A percentile compares a stretch with the other conserved stretches of the same genome.
Conservation (phyloP, 2,113 vertebrate genomes). For the Mus musculus region DNA sequence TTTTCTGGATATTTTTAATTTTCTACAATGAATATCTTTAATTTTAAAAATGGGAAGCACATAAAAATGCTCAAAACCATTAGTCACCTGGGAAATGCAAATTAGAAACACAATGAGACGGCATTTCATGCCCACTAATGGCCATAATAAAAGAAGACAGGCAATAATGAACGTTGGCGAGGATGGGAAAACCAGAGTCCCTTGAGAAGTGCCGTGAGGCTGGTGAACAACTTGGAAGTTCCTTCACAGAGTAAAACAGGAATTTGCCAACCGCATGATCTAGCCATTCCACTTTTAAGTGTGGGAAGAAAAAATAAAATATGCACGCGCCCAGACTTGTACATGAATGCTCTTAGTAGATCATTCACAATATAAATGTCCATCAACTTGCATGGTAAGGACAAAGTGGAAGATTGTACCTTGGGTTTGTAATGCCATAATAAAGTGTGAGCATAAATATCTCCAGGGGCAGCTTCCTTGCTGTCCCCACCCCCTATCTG, state of each 20-base stretch:
- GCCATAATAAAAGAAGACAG: conserved; percentile 1
- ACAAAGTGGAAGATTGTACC: background rate
- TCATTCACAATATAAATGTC: background rate
- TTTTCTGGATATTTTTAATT: conserved; percentile 25
- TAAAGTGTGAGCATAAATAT: background rate
- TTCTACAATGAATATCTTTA: conserved; percentile 46
- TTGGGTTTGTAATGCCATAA: background rate
- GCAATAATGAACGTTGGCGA: conserved; percentile 13
- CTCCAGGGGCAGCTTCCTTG: background rate
- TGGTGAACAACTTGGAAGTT: background rate
- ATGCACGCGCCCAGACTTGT: background rate
- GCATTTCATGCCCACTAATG: conserved; percentile 27
- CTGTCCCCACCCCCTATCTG: too few relatives aligned
- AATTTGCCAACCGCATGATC: background rate
- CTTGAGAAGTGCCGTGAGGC: background rate
- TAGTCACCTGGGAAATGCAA: conserved; percentile 53
- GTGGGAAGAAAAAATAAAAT: conserved; percentile 15
- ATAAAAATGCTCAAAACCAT: conserved; percentile 37
- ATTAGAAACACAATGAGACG: conserved; percentile 56
- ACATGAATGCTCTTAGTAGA: background rate
- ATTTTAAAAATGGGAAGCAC: conserved; percentile 41
- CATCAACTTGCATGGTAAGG: background rate
- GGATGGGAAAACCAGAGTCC: background rate
- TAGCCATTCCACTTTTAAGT: background rate
- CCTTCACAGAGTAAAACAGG: background rate